Evolutionary conservation across 2,797 vertebrate species (phyloP), one percentile per base, ranked within the genome.

Genomic region (Hoplostethus atlanticus): DNA sequence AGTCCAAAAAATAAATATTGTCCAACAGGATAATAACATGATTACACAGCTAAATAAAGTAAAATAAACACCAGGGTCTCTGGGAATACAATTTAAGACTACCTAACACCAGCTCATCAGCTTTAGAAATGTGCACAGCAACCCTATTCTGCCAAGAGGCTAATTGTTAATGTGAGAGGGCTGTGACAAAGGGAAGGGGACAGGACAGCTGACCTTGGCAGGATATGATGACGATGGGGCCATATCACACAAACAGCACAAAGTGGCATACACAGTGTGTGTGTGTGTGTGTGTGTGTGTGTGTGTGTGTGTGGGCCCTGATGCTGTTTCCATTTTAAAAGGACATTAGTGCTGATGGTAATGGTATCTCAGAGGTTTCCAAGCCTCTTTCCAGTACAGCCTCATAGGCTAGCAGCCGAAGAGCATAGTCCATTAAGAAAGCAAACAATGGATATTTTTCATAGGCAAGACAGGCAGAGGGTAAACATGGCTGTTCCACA

Each of bases 321-420:
- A 88, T 91, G 91, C 84, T 90, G 87, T 93, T 94, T 94, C 92
- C 94, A 93, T 94, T 92, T 93, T 83, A 83, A 92, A 92, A 93
- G 84, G 80, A 89, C 92, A 94, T 94, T 93, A 94, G 87, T 28
- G 67, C 84, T 92, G 92, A 92, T 92, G 89, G 84, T 92, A 92
- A 93, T 92, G 89, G 84, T 90, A 89, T 89, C 90, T 86, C 71
- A 58, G 83, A 90, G 87, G 88, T 93, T 89, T 91, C 86, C 84
- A 85, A 80, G 88, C 79, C 76, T 86, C 78, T 87, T 75, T 82
- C 80, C 84, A 88, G 85, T 71, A 55, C 79, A 66, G 71, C 59
- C 73, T 75, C 71, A 70, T 63, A 73, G 46, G 73, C 62, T 38
- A 66, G 75, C 72, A 66, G 76, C 74, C 68, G 81, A 83, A 86